phyloP scores from a whole-genome alignment of 2,888 invertebrate species.

The Himalopsyche anomala region DNA sequence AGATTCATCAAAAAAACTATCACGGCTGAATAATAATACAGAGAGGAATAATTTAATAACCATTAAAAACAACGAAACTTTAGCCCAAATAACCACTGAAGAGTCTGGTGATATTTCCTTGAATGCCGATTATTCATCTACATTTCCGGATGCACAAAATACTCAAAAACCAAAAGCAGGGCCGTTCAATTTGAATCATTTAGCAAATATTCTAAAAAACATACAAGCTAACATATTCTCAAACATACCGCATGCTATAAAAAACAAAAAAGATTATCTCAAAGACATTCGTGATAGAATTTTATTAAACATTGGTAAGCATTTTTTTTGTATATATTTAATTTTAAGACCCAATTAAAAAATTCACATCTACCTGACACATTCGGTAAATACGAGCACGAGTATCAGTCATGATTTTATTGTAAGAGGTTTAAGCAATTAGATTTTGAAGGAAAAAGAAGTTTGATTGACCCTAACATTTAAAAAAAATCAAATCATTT shows the following conservation, averaged over 20 bases:
- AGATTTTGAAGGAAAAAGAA: no score
- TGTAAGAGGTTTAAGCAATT: no score
- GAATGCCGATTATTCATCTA: neutral
- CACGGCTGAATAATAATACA: neutral
- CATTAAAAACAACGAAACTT: neutral
- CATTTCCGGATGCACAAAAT: neutral
- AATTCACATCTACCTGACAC: no score
- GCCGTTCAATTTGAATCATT: conserved; percentile 46
- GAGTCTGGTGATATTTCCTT: neutral
- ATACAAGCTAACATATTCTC: conserved; percentile 72
- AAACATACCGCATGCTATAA: conserved; percentile 72
- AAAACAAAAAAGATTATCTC: conserved; percentile 79
- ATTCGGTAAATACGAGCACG: no score
- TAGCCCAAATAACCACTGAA: neutral
- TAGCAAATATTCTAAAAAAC: conserved; percentile 70
- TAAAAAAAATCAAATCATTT: neutral
- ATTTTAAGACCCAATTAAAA: no score
- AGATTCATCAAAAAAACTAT: conserved; percentile 42
- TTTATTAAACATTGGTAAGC: conserved; percentile 81
- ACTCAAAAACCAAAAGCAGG: conserved; percentile 68
- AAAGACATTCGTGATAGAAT: conserved; percentile 78
- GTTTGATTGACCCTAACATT: no score
- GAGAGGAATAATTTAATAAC: neutral
- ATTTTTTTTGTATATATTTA: neutral
- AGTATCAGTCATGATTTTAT: no score